Base-by-base conservation (phyloP, 2,797 vertebrate genomes). In the Euphonia xanthogaster region DNA sequence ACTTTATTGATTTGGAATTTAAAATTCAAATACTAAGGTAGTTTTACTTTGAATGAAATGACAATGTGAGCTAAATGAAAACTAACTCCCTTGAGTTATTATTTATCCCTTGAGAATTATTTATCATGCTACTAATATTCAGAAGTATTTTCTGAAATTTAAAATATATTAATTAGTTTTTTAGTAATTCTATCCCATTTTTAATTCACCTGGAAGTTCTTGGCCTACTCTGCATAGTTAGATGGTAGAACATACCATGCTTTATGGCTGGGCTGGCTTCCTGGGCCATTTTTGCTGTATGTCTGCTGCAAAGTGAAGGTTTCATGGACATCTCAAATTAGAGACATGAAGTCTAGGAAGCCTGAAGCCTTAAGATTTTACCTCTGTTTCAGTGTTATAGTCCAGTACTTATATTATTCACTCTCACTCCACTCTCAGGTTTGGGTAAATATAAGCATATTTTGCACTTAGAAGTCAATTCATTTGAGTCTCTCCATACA, bases 401-500 rank as follows among this genome's bases (percentile, higher is more conserved):
- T 55, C 22, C 45, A 67, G 51, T 35, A 53, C 0, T 2, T 61
- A 9, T 3, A 25, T 62, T 42, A 80, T 85, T 73, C 15, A 35
- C 20, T 9, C 5, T 27, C 85, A 87, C 60, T 97, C 87, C 80
- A 60, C 58, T 85, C 72, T 94, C 47, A 75, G 57, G 63, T 40
- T 60, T 77, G 57, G 91, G 77, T 75, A 86, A 82, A 91, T 72
- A 90, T 77, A 93, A 95, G 44, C 40, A 62, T 57, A 92, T 86
- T 96, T 96, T 94, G 76, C 73, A 66, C 40, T 96, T 79, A 82
- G 91, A 47, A 72, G 40, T 63, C 85, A 96, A 95, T 93, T 93
- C 58, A 83, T 86, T 92, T 37, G 31, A 88, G 62, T 35, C 5
- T 72, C 25, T 88, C 48, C 51, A 74, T 63, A 73, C 0, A 4